A percentile compares a stretch with the other conserved stretches of the same genome.
phyloP scores from a whole-genome alignment of 2,113 vertebrate genomes.

The Oceanites oceanicus region DNA sequence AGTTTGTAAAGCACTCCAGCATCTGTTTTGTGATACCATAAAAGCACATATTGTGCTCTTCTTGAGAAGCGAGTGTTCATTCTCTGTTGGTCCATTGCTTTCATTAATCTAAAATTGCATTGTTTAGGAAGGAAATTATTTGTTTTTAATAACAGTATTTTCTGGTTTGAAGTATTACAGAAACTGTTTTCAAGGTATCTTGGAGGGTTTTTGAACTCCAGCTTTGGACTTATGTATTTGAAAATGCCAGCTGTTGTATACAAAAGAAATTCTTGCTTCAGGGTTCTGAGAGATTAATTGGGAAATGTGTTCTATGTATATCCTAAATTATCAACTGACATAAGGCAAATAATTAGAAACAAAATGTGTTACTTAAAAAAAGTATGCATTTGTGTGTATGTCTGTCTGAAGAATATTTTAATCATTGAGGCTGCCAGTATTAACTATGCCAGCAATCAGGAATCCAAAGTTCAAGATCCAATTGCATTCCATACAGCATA shows the following conservation, averaged over 20 bases:
- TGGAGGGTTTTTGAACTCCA: background rate
- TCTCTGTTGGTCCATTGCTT: background rate
- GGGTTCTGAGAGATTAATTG: conserved; percentile 22
- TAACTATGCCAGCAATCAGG: background rate
- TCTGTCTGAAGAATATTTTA: background rate
- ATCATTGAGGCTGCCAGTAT: background rate
- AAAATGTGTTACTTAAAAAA: background rate
- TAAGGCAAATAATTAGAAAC: conserved; percentile 49
- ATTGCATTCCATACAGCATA: background rate
- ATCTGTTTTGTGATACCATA: background rate
- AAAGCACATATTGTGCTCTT: background rate
- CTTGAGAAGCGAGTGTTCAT: background rate
- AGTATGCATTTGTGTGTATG: background rate
- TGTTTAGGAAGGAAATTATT: background rate
- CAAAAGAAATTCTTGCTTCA: background rate
- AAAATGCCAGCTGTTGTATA: background rate
- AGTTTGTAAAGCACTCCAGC: background rate
- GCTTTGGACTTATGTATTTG: background rate
- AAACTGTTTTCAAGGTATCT: background rate
- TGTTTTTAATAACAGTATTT: background rate
- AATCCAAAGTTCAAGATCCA: background rate
- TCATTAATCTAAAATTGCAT: background rate
- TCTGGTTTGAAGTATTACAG: background rate
- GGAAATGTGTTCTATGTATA: background rate
- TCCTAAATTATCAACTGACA: conserved; percentile 1